phyloP scores from a whole-genome alignment of 2,797 vertebrate species.

The Peromyscus eremicus region DNA sequence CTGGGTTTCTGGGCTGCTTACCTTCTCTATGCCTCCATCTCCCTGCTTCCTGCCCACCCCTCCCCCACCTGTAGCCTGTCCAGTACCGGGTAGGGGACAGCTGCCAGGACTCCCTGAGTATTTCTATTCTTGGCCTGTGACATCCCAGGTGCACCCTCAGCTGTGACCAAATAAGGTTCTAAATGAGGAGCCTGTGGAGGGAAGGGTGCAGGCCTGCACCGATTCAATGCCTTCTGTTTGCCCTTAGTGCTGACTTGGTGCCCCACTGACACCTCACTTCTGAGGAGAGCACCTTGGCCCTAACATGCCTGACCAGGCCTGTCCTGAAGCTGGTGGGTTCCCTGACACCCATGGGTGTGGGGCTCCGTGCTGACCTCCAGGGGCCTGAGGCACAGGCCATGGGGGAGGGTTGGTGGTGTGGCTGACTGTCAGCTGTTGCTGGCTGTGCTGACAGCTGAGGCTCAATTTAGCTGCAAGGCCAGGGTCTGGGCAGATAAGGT shows the following conservation, averaged over 20 bases:
- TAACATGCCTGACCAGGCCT: neutral
- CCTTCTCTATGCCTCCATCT: neutral
- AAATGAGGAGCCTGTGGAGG: neutral
- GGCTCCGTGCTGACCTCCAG: conserved; percentile 88
- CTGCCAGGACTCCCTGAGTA: conserved; percentile 48
- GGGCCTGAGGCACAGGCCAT: conserved; percentile 73
- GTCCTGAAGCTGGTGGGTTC: neutral
- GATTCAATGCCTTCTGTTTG: neutral
- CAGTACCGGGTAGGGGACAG: neutral
- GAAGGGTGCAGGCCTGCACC: neutral
- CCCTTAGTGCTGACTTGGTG: fast-evolving
- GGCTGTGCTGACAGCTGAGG: conserved; percentile 70
- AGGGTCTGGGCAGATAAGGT: conserved; percentile 57
- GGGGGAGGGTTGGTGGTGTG: neutral
- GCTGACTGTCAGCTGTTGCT: neutral
- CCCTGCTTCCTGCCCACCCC: neutral
- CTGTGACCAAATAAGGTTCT: conserved; percentile 69
- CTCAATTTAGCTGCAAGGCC: conserved; percentile 68
- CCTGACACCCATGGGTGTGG: neutral
- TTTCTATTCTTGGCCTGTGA: conserved; percentile 64
- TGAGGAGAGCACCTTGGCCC: neutral
- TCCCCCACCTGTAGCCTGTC: neutral
- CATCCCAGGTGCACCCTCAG: conserved; percentile 37
- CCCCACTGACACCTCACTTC: neutral
- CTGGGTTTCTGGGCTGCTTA: neutral